phyloP scores from a whole-genome alignment of 2,888 invertebrate genomes.

The Hypolimnas misippus region DNA sequence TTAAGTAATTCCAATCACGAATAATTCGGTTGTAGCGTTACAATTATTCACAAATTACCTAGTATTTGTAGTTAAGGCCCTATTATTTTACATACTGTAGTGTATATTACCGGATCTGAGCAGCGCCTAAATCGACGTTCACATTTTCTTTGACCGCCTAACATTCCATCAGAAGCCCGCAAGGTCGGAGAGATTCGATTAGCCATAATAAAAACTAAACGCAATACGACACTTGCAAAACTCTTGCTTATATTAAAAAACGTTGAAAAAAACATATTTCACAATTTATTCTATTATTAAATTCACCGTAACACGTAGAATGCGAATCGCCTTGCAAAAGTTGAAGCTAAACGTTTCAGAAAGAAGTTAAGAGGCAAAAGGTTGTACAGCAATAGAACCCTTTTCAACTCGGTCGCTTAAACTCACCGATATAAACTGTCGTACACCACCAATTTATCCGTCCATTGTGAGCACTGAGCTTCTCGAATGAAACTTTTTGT shows the following conservation, averaged over 20 bases:
- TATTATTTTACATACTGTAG: slow-evolving; percentile 25
- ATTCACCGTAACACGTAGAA: slow-evolving; percentile 59
- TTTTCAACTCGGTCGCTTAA: slow-evolving; percentile 52
- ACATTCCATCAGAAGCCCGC: slow-evolving; percentile 46
- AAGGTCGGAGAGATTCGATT: slow-evolving; percentile 50
- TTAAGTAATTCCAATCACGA: background rate
- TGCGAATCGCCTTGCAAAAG: slow-evolving; percentile 72
- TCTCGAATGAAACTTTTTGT: slow-evolving; percentile 52
- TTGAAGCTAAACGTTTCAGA: slow-evolving; percentile 47
- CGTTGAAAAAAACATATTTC: slow-evolving; percentile 49
- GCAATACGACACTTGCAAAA: slow-evolving; percentile 25
- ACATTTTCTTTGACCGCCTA: slow-evolving; percentile 47
- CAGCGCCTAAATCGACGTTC: slow-evolving; percentile 48
- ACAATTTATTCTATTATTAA: slow-evolving; percentile 67
- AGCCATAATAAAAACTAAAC: slow-evolving; percentile 38
- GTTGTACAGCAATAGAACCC: slow-evolving; percentile 57
- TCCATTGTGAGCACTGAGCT: slow-evolving; percentile 55
- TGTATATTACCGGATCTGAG: slow-evolving; percentile 42
- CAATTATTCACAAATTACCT: background rate
- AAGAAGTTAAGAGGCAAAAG: slow-evolving; percentile 53
- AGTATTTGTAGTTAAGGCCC: slow-evolving; percentile 21
- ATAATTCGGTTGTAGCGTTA: background rate
- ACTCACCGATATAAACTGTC: slow-evolving; percentile 65
- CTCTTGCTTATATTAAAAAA: slow-evolving; percentile 18
- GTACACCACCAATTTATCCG: slow-evolving; percentile 59